phyloP scores from a whole-genome alignment of 2,797 vertebrate species.

The Valencia hispanica region DNA sequence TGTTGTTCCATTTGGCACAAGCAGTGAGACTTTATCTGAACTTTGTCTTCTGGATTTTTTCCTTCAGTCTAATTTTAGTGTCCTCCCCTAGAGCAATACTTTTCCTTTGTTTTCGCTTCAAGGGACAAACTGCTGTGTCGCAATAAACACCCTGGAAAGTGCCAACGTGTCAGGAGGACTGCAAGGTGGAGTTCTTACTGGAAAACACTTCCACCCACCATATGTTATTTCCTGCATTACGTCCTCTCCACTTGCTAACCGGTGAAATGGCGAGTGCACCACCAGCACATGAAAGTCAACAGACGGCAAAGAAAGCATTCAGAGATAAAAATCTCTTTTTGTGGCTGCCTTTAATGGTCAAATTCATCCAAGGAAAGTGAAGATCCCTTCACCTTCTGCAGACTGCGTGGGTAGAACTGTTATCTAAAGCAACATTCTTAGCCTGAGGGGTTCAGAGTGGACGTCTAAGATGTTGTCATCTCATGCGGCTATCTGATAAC shows the following conservation, averaged over 20 bases:
- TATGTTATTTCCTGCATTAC: conserved; percentile 41
- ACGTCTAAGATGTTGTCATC: conserved; percentile 57
- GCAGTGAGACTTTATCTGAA: conserved; percentile 30
- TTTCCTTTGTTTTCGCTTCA: conserved; percentile 35
- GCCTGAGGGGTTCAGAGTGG: conserved; percentile 49
- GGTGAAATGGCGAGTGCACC: conserved; percentile 18
- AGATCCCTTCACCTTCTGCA: conserved; percentile 28
- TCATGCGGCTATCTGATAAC: conserved; percentile 70
- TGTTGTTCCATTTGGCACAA: background rate
- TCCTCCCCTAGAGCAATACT: conserved; percentile 37
- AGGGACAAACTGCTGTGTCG: conserved; percentile 57
- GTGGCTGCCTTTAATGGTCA: conserved; percentile 42
- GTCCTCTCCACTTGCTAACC: conserved; percentile 35
- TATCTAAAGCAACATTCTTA: conserved; percentile 67
- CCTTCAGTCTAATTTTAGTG: conserved; percentile 47
- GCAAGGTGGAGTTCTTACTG: conserved; percentile 56
- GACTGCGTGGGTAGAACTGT: conserved; percentile 23
- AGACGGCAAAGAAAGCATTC: conserved; percentile 18
- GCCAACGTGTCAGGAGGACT: conserved; percentile 51
- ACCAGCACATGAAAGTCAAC: conserved; percentile 52
- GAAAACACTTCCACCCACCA: conserved; percentile 62
- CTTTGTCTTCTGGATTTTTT: conserved; percentile 28
- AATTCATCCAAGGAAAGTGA: conserved; percentile 30
- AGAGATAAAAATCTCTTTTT: conserved; percentile 57
- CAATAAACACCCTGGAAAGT: conserved; percentile 50